Evolutionary conservation across 2,797 vertebrate species (phyloP).

Genomic region (Gymnothorax reevesii): DNA sequence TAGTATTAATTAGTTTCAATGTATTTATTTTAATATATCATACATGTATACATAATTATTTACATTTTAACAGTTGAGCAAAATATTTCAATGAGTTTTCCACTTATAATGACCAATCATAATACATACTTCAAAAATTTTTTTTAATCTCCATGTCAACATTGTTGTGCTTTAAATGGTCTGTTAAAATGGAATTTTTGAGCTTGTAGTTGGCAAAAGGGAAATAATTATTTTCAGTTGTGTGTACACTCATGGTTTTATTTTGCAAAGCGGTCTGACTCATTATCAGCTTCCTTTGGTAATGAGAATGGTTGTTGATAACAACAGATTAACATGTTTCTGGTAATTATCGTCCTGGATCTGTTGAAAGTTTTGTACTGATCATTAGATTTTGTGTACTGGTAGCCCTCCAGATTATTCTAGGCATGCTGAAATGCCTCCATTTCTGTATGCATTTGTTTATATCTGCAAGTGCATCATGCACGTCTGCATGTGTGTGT

Average conservation of each 20-base stretch:
- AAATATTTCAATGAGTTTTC: too few species aligned
- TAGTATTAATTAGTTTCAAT: too few species aligned
- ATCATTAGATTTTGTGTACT: slow-evolving; percentile 57
- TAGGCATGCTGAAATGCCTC: background rate
- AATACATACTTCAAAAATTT: too few species aligned
- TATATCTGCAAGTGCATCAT: background rate
- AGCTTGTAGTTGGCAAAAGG: background rate
- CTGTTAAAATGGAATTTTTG: background rate
- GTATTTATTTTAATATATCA: too few species aligned
- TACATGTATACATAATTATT: too few species aligned
- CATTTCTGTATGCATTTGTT: background rate
- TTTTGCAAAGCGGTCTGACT: background rate
- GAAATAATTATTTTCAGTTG: background rate
- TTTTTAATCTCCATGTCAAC: too few species aligned
- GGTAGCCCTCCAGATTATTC: slow-evolving; percentile 57
- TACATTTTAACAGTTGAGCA: too few species aligned
- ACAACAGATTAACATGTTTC: slow-evolving; percentile 52
- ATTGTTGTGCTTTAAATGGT: background rate
- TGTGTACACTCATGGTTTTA: background rate
- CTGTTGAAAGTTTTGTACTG: slow-evolving; percentile 63
- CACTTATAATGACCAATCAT: too few species aligned
- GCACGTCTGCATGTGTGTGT: background rate
- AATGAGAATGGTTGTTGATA: slow-evolving; percentile 53
- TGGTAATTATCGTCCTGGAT: slow-evolving; percentile 62
- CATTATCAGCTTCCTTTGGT: slow-evolving; percentile 29